Conservation (phyloP, 2,113 vertebrate genomes). For the Limnothrissa miodon region DNA sequence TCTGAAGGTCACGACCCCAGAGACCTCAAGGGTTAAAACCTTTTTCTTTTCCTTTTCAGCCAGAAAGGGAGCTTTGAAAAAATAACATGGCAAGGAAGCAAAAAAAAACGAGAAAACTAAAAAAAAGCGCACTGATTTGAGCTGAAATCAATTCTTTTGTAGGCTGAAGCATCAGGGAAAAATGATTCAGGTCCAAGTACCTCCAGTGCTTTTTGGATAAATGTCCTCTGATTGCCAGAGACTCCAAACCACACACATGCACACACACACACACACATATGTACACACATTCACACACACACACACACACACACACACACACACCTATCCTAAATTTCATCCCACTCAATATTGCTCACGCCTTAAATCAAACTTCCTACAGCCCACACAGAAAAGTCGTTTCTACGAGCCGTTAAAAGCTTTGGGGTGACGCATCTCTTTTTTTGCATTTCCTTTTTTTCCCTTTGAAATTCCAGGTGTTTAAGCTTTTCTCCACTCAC, state of each 20-base stretch:
- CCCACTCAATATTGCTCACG: background rate
- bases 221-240: slow-evolving; percentile 3
- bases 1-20: background rate
- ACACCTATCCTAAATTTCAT: background rate
- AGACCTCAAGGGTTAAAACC: background rate
- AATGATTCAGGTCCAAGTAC: background rate
- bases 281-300: too few relatives aligned
- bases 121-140: background rate
- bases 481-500: background rate
- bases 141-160: background rate
- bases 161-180: background rate
- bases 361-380: background rate
- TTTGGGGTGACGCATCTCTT: background rate
- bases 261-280: background rate
- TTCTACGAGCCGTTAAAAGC: background rate
- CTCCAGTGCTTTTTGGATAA: background rate
- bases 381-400: background rate
- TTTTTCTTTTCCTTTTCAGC: background rate
- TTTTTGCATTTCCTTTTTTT: background rate
- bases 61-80: too few relatives aligned
- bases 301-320: background rate
- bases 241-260: too few relatives aligned
- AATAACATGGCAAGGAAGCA: background rate
- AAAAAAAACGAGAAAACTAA: background rate
- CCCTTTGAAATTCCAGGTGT: background rate